Evolutionary conservation across 35 echinoderm and acorn worm genomes (phyloP).

Genomic region (Patiria miniata): DNA sequence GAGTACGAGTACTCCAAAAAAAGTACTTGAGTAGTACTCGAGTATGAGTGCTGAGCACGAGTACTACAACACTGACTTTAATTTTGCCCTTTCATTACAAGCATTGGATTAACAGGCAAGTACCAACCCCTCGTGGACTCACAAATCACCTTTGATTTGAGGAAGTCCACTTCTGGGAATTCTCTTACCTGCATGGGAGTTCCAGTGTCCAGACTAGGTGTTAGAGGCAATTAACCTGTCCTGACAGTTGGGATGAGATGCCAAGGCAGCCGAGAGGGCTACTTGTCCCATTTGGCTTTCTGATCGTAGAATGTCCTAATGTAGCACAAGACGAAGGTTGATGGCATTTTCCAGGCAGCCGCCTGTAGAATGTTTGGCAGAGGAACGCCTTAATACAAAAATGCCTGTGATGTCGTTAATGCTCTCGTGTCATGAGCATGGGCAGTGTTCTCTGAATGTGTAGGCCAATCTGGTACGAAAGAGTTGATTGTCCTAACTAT

Average conservation of each 20-base stretch:
- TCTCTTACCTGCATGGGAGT: not conserved
- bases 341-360: constrained; percentile 10
- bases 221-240: too few species aligned
- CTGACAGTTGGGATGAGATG: too few species aligned
- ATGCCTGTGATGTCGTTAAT: constrained; percentile 37
- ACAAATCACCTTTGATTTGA: constrained; percentile 16
- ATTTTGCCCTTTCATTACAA: too few species aligned
- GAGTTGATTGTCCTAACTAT: too few species aligned
- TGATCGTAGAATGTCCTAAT: constrained; percentile 10
- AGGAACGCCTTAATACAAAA: not conserved
- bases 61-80: too few species aligned
- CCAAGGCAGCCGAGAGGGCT: too few species aligned
- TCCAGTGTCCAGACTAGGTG: not conserved
- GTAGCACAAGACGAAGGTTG: constrained; percentile 38
- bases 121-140: not conserved
- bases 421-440: constrained; percentile 36
- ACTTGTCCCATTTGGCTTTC: not conserved
- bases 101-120: constrained; percentile 1
- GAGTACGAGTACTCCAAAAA: too few species aligned
- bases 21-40: too few species aligned
- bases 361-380: constrained; percentile 37
- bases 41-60: too few species aligned
- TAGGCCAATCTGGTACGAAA: not conserved
- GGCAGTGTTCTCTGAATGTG: not conserved
- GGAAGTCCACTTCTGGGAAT: not conserved